Conservation (phyloP, 2,888 invertebrate species). For the Pseudococcus longispinus region DNA sequence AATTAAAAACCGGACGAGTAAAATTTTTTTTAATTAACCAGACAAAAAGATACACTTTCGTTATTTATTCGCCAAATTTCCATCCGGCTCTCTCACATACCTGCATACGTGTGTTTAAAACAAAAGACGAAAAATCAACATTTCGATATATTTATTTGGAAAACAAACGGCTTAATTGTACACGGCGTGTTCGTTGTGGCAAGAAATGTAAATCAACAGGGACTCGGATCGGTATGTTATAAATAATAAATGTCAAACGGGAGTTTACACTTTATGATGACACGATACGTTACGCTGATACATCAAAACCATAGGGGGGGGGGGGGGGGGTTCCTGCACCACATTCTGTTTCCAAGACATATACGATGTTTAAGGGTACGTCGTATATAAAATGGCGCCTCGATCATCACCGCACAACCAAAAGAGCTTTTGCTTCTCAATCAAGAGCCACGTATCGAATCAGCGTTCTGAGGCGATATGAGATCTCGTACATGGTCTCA, state of each 20-base stretch:
- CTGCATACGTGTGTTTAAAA: background rate
- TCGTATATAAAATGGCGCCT: background rate
- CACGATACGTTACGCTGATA: background rate
- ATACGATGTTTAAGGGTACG: background rate
- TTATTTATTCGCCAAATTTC: background rate
- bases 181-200: background rate
- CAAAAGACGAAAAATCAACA: background rate
- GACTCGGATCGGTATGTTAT: background rate
- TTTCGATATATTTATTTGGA: background rate
- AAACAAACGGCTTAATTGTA: background rate
- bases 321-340: too few species aligned
- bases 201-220: conserved; percentile 28
- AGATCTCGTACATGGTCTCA: too few species aligned
- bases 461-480: too few species aligned
- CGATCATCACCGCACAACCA: background rate
- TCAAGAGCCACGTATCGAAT: too few species aligned
- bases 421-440: too few species aligned
- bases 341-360: background rate
- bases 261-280: background rate
- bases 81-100: background rate
- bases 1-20: background rate
- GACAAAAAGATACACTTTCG: background rate
- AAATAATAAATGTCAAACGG: conserved; percentile 24
- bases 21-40: background rate
- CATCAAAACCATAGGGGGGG: background rate